Evolutionary conservation across 2,113 vertebrate species (phyloP).

Genomic region (Orcinus orca): DNA sequence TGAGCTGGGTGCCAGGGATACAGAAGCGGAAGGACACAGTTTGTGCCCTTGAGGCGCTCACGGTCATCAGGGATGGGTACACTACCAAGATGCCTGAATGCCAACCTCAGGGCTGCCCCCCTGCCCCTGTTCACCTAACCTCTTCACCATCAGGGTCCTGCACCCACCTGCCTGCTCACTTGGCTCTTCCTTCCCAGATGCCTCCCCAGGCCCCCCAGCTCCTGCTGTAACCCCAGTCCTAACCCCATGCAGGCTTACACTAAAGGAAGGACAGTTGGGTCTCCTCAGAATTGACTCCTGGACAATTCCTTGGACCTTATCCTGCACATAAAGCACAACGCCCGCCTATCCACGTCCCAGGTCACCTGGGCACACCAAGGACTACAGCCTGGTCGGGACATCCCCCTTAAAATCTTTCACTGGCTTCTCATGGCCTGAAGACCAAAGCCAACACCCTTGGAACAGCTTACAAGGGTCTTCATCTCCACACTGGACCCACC

Average conservation of each 20-base stretch:
- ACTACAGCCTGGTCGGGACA: accelerated
- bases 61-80: accelerated
- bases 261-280: accelerated
- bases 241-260: not conserved
- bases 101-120: accelerated
- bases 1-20: not conserved
- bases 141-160: no score
- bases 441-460: not conserved
- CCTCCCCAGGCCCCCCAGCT: accelerated
- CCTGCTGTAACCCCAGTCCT: accelerated
- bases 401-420: accelerated
- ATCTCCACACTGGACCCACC: accelerated
- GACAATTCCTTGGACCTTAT: not conserved
- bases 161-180: accelerated
- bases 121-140: not conserved
- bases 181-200: not conserved
- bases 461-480: accelerated
- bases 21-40: not conserved
- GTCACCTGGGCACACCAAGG: not conserved
- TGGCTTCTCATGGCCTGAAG: not conserved
- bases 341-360: not conserved
- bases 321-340: not conserved
- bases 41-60: not conserved
- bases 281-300: not conserved
- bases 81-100: accelerated